Percentiles rank a stretch among this genome's conserved stretches.
Evolutionary conservation across 37 sponge, comb jelly and placozoan genomes (phyloP).

Genomic region (Cliona cf. orientalis): DNA sequence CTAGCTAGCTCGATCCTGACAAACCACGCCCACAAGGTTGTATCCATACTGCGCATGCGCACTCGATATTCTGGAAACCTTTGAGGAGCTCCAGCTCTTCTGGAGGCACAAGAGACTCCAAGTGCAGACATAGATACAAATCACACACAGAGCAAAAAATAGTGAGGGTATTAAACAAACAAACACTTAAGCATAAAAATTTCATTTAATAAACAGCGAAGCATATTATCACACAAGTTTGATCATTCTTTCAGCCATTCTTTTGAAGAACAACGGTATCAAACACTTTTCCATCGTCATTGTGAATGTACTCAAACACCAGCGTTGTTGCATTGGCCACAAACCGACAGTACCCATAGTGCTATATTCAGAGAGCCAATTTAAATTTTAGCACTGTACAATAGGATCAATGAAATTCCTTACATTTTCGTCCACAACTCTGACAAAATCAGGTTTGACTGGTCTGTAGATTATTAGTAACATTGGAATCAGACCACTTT

Average conservation of each 20-base stretch:
- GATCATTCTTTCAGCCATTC: too few relatives aligned
- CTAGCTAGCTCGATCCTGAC: too few relatives aligned
- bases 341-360: conserved; percentile 66
- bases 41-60: too few relatives aligned
- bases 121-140: too few relatives aligned
- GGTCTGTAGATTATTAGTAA: conserved; percentile 16
- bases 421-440: conserved; percentile 37
- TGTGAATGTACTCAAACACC: conserved; percentile 67
- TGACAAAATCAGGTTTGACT: conserved; percentile 19
- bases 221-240: too few relatives aligned
- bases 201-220: too few relatives aligned
- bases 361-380: conserved; percentile 6
- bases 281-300: conserved; percentile 48
- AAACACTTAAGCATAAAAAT: too few relatives aligned
- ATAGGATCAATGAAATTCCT: not conserved
- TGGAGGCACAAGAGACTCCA: not conserved
- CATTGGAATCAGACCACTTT: too few relatives aligned
- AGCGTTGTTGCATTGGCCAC: conserved; percentile 57
- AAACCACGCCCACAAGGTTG: too few relatives aligned
- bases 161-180: too few relatives aligned
- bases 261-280: conserved; percentile 48
- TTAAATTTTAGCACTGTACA: not conserved
- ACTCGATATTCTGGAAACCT: not conserved
- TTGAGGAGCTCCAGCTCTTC: not conserved
- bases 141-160: too few relatives aligned